Conservation (phyloP, 2,113 vertebrate genomes). For the Gracilinanus agilis region DNA sequence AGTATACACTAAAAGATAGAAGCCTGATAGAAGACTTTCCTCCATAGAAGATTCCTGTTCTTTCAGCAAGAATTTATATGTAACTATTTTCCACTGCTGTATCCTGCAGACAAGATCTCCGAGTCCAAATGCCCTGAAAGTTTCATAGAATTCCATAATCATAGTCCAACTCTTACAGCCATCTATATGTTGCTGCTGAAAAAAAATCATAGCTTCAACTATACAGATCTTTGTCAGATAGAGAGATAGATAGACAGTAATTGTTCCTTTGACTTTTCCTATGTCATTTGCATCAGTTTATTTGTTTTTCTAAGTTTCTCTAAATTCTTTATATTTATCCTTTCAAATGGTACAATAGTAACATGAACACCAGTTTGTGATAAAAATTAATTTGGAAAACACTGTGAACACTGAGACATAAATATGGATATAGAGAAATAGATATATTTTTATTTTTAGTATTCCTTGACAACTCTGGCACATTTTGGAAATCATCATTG, state of each 20-base stretch:
- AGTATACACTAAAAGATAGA: too few relatives aligned
- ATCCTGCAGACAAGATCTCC: too few relatives aligned
- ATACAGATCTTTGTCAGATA: too few relatives aligned
- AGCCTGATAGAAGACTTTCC: too few relatives aligned
- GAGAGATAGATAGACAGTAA: neutral
- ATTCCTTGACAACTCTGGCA: neutral
- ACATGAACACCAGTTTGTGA: neutral
- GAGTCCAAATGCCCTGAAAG: too few relatives aligned
- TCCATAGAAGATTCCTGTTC: too few relatives aligned
- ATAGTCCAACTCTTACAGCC: too few relatives aligned
- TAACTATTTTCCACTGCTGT: too few relatives aligned
- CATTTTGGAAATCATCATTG: neutral
- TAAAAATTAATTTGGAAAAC: neutral
- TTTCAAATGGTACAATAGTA: neutral
- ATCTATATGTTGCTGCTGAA: too few relatives aligned
- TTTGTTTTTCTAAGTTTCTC: neutral
- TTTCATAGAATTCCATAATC: too few relatives aligned
- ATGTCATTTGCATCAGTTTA: neutral
- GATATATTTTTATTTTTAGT: neutral
- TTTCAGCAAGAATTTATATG: too few relatives aligned
- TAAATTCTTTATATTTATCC: neutral
- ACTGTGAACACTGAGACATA: neutral
- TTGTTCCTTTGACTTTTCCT: neutral
- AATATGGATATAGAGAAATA: neutral
- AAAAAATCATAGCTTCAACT: too few relatives aligned